Conservation (phyloP, 2,797 vertebrate species). For the Ispidina lecontei region DNA sequence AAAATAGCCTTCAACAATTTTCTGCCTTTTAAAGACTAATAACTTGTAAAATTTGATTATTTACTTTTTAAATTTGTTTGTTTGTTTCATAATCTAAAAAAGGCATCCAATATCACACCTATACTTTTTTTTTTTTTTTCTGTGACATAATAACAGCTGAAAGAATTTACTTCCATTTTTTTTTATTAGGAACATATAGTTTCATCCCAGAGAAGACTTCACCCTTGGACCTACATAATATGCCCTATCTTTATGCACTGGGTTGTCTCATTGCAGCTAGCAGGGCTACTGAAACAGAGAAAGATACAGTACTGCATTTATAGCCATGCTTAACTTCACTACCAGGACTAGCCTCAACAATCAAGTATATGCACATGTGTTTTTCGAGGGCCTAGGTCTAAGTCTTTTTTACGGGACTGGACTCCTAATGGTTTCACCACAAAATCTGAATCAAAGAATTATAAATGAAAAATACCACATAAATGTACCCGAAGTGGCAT, state of each 20-base stretch:
- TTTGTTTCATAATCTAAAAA: not conserved
- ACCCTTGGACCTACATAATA: not conserved
- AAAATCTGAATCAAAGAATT: slow-evolving; percentile 39
- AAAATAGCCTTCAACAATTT: not conserved
- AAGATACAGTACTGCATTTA: not conserved
- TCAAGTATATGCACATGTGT: not conserved
- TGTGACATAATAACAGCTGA: not conserved
- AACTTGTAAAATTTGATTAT: not conserved
- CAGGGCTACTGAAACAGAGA: not conserved
- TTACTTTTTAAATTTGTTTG: not conserved
- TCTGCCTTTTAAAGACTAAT: slow-evolving; percentile 16
- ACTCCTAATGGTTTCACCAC: slow-evolving; percentile 25
- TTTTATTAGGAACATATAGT: not conserved
- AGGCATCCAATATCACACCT: not conserved
- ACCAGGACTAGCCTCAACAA: not conserved
- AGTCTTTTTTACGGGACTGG: slow-evolving; percentile 14
- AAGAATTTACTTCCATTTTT: not conserved
- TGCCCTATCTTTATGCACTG: not conserved
- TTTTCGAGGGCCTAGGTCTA: not conserved
- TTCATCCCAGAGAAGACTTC: not conserved
- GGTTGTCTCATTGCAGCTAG: not conserved
- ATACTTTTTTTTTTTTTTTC: not conserved
- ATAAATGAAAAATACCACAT: slow-evolving; percentile 45
- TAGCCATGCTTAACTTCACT: not conserved
- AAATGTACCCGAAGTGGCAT: slow-evolving; percentile 36